phyloP scores from a whole-genome alignment of 2,113 vertebrate genomes.

The Sialia sialis region DNA sequence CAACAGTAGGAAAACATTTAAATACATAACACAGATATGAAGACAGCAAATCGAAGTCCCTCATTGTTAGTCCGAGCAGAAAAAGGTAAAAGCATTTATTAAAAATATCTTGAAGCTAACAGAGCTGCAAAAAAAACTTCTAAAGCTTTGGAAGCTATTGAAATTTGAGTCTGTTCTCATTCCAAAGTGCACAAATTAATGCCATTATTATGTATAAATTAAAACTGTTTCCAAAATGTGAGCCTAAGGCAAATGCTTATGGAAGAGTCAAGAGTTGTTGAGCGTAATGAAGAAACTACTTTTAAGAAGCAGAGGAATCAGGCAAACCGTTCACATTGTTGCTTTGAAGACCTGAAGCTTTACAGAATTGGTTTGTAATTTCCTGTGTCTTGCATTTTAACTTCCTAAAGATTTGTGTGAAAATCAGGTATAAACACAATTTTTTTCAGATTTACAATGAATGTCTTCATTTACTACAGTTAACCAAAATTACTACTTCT shows the following conservation, averaged over 20 bases:
- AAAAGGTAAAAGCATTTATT: background rate
- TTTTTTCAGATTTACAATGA: constrained; percentile 51
- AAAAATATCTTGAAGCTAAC: constrained; percentile 11
- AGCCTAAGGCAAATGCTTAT: constrained; percentile 3
- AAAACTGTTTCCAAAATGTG: constrained; percentile 9
- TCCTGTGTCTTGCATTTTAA: constrained; percentile 57
- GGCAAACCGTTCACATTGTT: constrained; percentile 34
- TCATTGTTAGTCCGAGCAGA: background rate
- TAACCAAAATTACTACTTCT: constrained; percentile 37
- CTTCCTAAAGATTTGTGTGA: constrained; percentile 33
- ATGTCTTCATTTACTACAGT: constrained; percentile 42
- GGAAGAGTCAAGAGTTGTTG: background rate
- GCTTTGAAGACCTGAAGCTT: constrained; percentile 52
- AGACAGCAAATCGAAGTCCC: background rate
- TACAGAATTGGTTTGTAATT: constrained; percentile 61
- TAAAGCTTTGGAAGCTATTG: background rate
- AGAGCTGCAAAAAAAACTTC: constrained; percentile 26
- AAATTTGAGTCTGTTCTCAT: constrained; percentile 39
- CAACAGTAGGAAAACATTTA: background rate
- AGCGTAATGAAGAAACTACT: constrained; percentile 21
- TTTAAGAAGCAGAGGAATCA: constrained; percentile 46
- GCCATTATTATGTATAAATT: background rate
- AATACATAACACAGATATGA: background rate
- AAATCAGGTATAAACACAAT: constrained; percentile 40
- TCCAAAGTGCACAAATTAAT: background rate